A percentile compares a stretch with the other conserved stretches of the same genome.
phyloP scores from a whole-genome alignment of 2,113 vertebrate species.

The Pelusios castaneus region DNA sequence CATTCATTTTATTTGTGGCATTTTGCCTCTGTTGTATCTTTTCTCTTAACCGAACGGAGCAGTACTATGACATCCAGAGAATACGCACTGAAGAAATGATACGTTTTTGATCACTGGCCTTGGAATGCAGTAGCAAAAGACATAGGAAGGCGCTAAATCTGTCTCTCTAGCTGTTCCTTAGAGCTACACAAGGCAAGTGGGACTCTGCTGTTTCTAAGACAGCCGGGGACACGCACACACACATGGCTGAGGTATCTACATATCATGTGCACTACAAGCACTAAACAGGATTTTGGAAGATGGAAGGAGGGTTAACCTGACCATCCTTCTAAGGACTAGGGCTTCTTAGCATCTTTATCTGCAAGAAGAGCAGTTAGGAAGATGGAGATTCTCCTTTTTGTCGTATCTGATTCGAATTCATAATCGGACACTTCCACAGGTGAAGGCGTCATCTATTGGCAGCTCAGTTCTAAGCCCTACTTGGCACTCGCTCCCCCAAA shows the following conservation, averaged over 20 bases:
- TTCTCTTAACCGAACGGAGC: background rate
- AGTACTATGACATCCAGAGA: background rate
- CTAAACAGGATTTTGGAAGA: background rate
- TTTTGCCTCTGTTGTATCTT: background rate
- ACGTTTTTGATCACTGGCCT: background rate
- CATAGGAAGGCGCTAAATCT: background rate
- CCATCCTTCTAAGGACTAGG: background rate
- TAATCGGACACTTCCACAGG: too few relatives aligned
- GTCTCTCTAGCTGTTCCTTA: background rate
- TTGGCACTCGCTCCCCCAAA: background rate
- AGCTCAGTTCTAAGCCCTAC: too few relatives aligned
- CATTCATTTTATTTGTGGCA: background rate
- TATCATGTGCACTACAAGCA: background rate
- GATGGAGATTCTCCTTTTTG: background rate
- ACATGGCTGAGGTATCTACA: background rate
- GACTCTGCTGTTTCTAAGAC: background rate
- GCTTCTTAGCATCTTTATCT: background rate
- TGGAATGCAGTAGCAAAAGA: background rate
- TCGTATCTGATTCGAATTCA: background rate
- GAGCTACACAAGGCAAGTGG: background rate
- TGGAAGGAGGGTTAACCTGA: background rate
- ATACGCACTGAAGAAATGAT: accelerated
- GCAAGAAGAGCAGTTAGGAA: background rate
- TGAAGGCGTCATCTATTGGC: background rate
- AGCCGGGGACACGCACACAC: background rate